phyloP scores from a whole-genome alignment of 2,797 vertebrate species.

The Chiloscyllium punctatum region DNA sequence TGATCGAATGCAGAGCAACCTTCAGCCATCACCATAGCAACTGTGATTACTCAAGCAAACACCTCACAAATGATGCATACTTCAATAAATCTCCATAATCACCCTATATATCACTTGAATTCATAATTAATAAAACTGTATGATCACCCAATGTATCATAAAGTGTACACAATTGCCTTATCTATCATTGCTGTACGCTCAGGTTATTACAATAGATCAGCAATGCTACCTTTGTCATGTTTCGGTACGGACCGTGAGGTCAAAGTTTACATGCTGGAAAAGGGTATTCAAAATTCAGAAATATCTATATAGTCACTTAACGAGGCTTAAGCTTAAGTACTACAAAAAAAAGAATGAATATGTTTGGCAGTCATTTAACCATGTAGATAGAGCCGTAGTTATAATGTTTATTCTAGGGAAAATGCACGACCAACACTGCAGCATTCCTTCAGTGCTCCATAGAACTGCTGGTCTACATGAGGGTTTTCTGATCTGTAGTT shows the following conservation, averaged over 20 bases:
- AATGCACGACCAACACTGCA: background rate
- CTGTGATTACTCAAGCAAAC: background rate
- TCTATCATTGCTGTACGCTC: background rate
- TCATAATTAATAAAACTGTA: background rate
- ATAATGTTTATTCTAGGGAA: background rate
- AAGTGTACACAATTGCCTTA: background rate
- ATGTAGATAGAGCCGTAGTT: background rate
- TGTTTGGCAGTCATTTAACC: background rate
- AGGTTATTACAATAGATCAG: background rate
- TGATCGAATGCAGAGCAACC: background rate
- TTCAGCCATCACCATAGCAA: background rate
- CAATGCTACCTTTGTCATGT: background rate
- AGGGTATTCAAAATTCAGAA: background rate
- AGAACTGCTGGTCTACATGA: background rate
- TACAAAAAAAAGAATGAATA: background rate
- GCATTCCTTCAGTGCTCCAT: background rate
- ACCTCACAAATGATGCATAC: slow-evolving; percentile 1
- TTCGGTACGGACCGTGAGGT: background rate
- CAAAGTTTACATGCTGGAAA: background rate
- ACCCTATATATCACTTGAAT: background rate
- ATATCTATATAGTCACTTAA: background rate
- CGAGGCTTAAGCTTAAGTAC: background rate
- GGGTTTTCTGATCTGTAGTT: background rate
- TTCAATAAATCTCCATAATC: slow-evolving; percentile 21
- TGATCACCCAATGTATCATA: slow-evolving; percentile 14